Percentiles rank a stretch among this genome's conserved stretches.
These are phyloP conservation scores for Forbesichthys agassizii DNA, from an alignment of 2,113 vertebrate genomes.

Conservation along the genomic window DNA sequence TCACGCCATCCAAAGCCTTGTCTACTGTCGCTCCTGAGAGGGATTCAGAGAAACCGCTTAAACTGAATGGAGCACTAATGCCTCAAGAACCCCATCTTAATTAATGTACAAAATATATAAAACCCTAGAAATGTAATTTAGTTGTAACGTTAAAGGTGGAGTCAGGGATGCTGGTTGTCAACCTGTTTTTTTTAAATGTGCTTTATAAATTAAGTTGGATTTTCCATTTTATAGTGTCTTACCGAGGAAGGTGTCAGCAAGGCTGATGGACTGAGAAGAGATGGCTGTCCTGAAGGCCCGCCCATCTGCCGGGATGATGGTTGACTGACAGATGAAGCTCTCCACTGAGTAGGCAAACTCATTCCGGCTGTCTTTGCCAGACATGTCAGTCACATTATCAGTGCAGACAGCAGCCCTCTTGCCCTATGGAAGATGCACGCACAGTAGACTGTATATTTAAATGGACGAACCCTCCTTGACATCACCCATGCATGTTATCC, in stretches of 20 bases:
- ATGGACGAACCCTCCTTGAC: too few species aligned
- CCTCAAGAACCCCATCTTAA: too few species aligned
- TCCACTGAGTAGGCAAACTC: slow-evolving; percentile 84
- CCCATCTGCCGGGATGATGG: slow-evolving; percentile 93
- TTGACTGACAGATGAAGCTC: slow-evolving; percentile 94
- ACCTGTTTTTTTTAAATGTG: too few species aligned
- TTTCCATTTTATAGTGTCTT: not conserved
- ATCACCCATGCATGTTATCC: not conserved
- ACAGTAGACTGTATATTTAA: not conserved
- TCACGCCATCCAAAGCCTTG: slow-evolving; percentile 79
- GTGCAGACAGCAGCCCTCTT: slow-evolving; percentile 77
- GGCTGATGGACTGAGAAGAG: slow-evolving; percentile 92
- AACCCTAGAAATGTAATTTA: too few species aligned
- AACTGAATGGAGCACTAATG: not conserved
- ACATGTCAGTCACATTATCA: slow-evolving; percentile 93
- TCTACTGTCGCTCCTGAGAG: slow-evolving; percentile 85
- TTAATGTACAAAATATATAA: too few species aligned
- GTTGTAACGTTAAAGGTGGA: too few species aligned
- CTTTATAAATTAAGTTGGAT: too few species aligned
- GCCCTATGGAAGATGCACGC: slow-evolving; percentile 38
- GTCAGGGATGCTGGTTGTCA: too few species aligned
- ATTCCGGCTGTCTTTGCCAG: slow-evolving; percentile 82
- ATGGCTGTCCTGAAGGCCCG: slow-evolving; percentile 90
- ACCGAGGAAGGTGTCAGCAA: slow-evolving; percentile 94
- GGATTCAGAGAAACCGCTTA: not conserved